These are phyloP conservation scores for Eremophila alpestris DNA, from an alignment of 2,797 vertebrate genomes.

Conservation along the genomic window DNA sequence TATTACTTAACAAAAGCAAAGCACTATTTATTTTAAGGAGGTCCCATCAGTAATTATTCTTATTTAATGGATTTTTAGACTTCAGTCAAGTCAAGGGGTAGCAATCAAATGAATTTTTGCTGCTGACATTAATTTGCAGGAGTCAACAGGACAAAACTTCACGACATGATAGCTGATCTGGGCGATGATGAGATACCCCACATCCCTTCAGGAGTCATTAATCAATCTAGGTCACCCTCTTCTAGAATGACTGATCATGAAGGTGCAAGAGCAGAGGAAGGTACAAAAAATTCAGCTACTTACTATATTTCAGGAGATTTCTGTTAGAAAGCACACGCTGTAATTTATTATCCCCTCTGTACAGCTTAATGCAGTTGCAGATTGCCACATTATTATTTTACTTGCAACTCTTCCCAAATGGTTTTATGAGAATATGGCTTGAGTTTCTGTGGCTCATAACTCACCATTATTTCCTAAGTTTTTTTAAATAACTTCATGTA, in stretches of 20 bases:
- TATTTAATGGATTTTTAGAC: slow-evolving; percentile 67
- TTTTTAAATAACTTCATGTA: background rate
- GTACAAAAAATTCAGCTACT: slow-evolving; percentile 78
- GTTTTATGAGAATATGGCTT: slow-evolving; percentile 6
- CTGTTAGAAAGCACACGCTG: slow-evolving; percentile 46
- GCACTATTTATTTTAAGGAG: slow-evolving; percentile 25
- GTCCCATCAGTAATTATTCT: slow-evolving; percentile 50
- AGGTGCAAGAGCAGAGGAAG: slow-evolving; percentile 83
- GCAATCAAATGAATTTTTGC: slow-evolving; percentile 77
- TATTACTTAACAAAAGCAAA: background rate
- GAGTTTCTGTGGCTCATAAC: background rate
- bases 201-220: slow-evolving; percentile 81
- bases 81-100: slow-evolving; percentile 67
- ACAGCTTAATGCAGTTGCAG: background rate
- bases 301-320: slow-evolving; percentile 67
- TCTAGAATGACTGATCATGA: slow-evolving; percentile 84
- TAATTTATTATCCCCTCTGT: slow-evolving; percentile 19
- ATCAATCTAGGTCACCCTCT: slow-evolving; percentile 81
- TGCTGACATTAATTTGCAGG: slow-evolving; percentile 82
- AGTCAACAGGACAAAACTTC: slow-evolving; percentile 83
- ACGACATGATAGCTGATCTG: slow-evolving; percentile 83
- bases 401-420: background rate
- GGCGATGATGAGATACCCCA: slow-evolving; percentile 81
- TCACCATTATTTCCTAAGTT: background rate
- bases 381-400: slow-evolving; percentile 16